Evolutionary conservation across 2,888 invertebrate species (phyloP).

Genomic region (Leptinotarsa tumamoca): DNA sequence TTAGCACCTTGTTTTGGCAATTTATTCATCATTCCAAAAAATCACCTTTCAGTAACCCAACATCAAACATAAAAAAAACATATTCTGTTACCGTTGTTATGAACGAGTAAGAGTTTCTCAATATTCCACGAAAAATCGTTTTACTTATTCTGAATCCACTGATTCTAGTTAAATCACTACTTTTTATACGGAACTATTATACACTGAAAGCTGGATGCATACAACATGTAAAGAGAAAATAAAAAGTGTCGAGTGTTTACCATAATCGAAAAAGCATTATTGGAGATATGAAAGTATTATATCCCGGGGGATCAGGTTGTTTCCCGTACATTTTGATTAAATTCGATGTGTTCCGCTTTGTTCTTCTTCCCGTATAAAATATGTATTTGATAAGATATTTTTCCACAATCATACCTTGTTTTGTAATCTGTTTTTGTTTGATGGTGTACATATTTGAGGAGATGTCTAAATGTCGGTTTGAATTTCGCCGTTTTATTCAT

Average conservation of each 20-base stretch:
- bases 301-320: constrained; percentile 24
- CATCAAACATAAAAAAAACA: too few species aligned
- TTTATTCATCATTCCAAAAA: too few species aligned
- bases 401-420: constrained; percentile 9
- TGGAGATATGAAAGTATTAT: constrained; percentile 30
- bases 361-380: constrained; percentile 16
- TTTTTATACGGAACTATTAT: constrained; percentile 34
- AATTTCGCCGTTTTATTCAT: background rate
- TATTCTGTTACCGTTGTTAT: too few species aligned
- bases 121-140: too few species aligned
- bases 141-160: background rate
- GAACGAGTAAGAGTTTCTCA: too few species aligned
- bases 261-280: constrained; percentile 22
- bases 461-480: background rate
- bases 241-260: constrained; percentile 24
- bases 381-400: constrained; percentile 14
- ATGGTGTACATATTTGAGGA: background rate
- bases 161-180: background rate
- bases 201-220: constrained; percentile 39
- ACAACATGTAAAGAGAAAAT: constrained; percentile 37
- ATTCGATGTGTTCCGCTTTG: constrained; percentile 25
- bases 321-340: constrained; percentile 34
- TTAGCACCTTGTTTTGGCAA: too few species aligned
- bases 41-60: too few species aligned
- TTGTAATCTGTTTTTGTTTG: constrained; percentile 2